Conservation (phyloP, 2,797 vertebrate genomes). For the Gadopsis marmoratus region DNA sequence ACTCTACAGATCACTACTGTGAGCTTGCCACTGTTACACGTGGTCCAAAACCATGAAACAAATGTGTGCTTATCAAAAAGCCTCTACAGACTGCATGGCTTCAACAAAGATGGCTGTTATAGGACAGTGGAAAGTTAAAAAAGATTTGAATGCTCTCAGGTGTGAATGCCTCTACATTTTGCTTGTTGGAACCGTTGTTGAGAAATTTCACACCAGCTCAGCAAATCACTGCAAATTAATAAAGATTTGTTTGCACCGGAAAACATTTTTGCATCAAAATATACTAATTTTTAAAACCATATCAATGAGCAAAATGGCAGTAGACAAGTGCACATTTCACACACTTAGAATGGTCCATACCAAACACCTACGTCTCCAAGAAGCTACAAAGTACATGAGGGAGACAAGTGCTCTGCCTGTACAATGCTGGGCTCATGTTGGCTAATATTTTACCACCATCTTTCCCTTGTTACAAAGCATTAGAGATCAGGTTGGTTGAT, state of each 20-base stretch:
- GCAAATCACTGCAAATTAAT: not conserved
- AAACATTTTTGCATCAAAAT: not conserved
- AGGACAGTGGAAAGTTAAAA: not conserved
- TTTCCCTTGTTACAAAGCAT: not conserved
- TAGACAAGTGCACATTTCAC: not conserved
- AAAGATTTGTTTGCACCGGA: not conserved
- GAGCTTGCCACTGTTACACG: not conserved
- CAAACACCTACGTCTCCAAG: not conserved
- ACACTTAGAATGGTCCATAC: not conserved
- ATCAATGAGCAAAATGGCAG: not conserved
- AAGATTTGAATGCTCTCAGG: not conserved
- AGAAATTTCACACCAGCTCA: not conserved
- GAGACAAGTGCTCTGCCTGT: not conserved
- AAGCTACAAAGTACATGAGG: not conserved
- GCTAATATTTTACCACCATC: not conserved
- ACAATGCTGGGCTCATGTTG: not conserved
- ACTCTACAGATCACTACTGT: constrained; percentile 23
- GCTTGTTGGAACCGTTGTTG: not conserved
- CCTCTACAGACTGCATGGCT: not conserved
- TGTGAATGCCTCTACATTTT: not conserved
- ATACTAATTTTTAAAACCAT: not conserved
- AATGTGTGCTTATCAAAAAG: not conserved
- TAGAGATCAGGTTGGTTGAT: not conserved
- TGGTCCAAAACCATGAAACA: not conserved
- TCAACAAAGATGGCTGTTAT: not conserved